Percentiles rank a stretch among this genome's conserved stretches.
Conservation (phyloP, 2,888 invertebrate genomes). For the Pandemis cinnamomeana region DNA sequence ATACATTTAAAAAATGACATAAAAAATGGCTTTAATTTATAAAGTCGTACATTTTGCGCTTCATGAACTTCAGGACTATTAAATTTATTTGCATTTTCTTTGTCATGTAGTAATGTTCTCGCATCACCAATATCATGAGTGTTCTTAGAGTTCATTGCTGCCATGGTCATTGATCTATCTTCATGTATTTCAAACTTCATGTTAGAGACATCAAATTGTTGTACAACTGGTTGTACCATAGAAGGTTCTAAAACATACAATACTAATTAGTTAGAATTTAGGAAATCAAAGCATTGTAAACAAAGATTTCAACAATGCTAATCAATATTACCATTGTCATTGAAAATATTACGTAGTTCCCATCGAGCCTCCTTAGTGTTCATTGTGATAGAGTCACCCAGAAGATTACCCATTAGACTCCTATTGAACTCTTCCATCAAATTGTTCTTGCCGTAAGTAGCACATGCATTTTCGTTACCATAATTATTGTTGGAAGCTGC, state of each 20-base stretch:
- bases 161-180: slow-evolving; percentile 79
- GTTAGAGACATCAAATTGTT: slow-evolving; percentile 73
- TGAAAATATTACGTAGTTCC: slow-evolving; percentile 86
- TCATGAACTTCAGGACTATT: slow-evolving; percentile 55
- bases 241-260: slow-evolving; percentile 63
- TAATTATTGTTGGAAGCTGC: slow-evolving; percentile 53
- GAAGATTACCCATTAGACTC: slow-evolving; percentile 79
- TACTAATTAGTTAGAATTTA: neutral
- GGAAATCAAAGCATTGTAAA: slow-evolving; percentile 12
- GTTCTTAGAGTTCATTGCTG: slow-evolving; percentile 74
- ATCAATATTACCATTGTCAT: slow-evolving; percentile 71
- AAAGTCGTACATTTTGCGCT: slow-evolving; percentile 61
- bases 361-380: slow-evolving; percentile 89
- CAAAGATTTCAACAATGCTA: neutral
- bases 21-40: neutral
- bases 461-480: slow-evolving; percentile 60
- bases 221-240: slow-evolving; percentile 76
- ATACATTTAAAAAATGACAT: neutral
- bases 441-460: slow-evolving; percentile 71
- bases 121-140: slow-evolving; percentile 63
- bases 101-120: slow-evolving; percentile 66
- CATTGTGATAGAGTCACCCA: slow-evolving; percentile 86
- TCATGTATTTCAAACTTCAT: slow-evolving; percentile 78
- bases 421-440: slow-evolving; percentile 79
- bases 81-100: slow-evolving; percentile 75